Base-by-base conservation (phyloP, 1,140 invertebrate species). In the Megalonaias nervosa region DNA sequence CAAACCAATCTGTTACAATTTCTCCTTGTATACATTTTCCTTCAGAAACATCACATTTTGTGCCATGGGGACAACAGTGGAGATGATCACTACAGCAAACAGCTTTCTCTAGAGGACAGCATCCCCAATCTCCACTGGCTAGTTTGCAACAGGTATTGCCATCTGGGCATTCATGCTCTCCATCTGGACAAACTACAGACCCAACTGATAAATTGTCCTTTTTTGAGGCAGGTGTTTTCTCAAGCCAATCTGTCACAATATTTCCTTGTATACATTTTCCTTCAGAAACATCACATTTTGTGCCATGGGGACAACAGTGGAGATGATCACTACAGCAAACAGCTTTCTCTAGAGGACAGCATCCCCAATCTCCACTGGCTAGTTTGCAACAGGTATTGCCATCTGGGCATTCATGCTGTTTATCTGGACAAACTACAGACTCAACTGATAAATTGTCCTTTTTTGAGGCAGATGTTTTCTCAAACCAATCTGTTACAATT, bases 101-200 rank as follows among this genome's bases (percentile, higher is more conserved):
- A 81, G 85, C 87, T 26, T 87, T 74, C 23, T 79, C 70, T 23
- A 86, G 81, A 16, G 91, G 90, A 81, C 91, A 92, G 67, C 90
- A 91, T 38, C 89, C 89, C 60, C 75, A 91, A 14, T 81, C 57
- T 16, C 82, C 88, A 64, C 67, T 62, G 5, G 38, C 69, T n/a
- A 89, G 31, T 65, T 84, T 78, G 80, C 90, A 91, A 74, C 90
- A 91, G n/a, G 90, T 91, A 31, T 81, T 80, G 16, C 78, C 82
- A 79, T 82, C 78, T 9, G 89, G 89, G 79, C 90, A 91, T 60
- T 86, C 77, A 67, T 61, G 59, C 57, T 71, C 69, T 21, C 38
- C 73, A 76, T 38, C 60, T 56, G 15, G 26, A 70, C 56, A 65
- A 16, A 31, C 17, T 15, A 58, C 56, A 56, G 11, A 19, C 19